Evolutionary conservation across 2,113 vertebrate genomes (phyloP).

Genomic region (Vicugna pacos): DNA sequence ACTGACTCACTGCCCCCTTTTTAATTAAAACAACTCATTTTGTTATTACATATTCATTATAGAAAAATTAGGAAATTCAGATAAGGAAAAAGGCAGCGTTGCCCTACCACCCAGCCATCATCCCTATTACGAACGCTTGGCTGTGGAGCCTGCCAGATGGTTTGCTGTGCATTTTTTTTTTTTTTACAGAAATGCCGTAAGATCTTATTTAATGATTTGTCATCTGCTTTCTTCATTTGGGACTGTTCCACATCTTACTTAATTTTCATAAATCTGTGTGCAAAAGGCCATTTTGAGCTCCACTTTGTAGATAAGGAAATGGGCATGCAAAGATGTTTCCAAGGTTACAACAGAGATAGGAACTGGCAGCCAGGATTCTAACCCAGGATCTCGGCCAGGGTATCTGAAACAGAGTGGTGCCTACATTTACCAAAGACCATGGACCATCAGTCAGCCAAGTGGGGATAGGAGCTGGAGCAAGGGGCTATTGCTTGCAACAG

Average conservation of each 20-base stretch:
- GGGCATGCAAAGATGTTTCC: not conserved
- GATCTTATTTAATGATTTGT: not conserved
- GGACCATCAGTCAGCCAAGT: not conserved
- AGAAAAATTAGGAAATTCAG: slow-evolving; percentile 21
- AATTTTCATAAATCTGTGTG: not conserved
- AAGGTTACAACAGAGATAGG: not conserved
- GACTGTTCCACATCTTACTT: not conserved
- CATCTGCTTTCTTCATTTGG: not conserved
- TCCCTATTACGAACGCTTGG: not conserved
- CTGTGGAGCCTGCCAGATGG: not conserved
- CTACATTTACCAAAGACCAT: not conserved
- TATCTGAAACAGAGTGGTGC: not conserved
- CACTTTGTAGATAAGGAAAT: not conserved
- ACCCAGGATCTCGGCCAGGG: not conserved
- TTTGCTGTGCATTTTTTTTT: not conserved
- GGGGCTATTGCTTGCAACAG: not conserved
- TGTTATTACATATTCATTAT: slow-evolving; percentile 48
- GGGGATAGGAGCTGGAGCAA: not conserved
- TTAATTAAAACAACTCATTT: slow-evolving; percentile 58
- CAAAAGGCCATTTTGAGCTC: not conserved
- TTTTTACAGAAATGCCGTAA: not conserved
- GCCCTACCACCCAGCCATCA: not conserved
- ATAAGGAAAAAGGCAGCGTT: slow-evolving; percentile 3
- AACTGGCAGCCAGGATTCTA: fast-evolving
- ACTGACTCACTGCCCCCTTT: slow-evolving; percentile 11